Evolutionary conservation across 2,113 vertebrate species (phyloP), one percentile per base, ranked within the genome.

Genomic region (Leucopternis melanops): DNA sequence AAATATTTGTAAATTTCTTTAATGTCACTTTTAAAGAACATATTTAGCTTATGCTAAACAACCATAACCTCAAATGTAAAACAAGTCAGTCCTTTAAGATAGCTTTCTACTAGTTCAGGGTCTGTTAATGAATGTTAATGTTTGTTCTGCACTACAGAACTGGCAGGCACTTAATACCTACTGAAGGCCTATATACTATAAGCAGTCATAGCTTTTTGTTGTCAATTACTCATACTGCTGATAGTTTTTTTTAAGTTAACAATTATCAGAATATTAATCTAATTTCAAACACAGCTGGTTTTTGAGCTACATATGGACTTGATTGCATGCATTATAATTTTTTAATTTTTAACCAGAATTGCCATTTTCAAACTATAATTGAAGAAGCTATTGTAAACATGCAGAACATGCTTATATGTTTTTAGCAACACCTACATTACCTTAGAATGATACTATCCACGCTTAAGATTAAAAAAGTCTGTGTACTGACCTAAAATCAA

Each of bases 291-390:
- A 92, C 63, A 45, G 81, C 10, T 54, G 62, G 9, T 79, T 95
- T 94, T 95, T 94, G 91, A 93, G 61, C 75, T 96, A 61, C 26
- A 6, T 54, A 31, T 74, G 63, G 95, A 94, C 93, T 94, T 97
- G 90, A 96, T 92, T 95, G 20, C 44, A 79, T 77, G 80, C 72
- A 88, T 97, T 73, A 36, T 96, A 78, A 78, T 55, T 88, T 78
- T 91, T 89, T 95, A 58, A 80, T 87, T 96, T 97, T 97, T 93
- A 94, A 96, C 95, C 81, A 94, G 59, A 96, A 91, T n/a, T 72
- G 61, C 72, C n/a, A 62, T 91, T 96, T 87, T 92, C 67, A 91
- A 96, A 63, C 75, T 54, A 38, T 96, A 96, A 92, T 95, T 95
- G 95, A 79, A 66, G 47, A 86, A 95, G 40, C 72, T 82, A 31